Percentiles rank a stretch among this genome's conserved stretches.
Conservation (phyloP, 30 jellyfish, hydroid and myxozoan genomes). For the Chironex yamaguchii region DNA sequence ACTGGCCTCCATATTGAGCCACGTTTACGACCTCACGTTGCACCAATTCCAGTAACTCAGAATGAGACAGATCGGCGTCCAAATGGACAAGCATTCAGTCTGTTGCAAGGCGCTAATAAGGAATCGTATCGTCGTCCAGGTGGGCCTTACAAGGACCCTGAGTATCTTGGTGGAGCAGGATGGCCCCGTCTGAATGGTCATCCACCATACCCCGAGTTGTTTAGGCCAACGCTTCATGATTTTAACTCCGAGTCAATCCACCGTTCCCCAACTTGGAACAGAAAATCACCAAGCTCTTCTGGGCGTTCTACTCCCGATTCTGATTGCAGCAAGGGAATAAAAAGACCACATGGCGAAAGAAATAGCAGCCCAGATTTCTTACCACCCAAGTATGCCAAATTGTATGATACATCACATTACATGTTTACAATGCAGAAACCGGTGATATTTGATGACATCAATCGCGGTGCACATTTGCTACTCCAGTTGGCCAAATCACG, state of each 20-base stretch:
- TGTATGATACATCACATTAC: neutral
- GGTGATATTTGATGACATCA: neutral
- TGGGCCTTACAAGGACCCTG: neutral
- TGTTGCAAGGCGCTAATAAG: constrained; percentile 2
- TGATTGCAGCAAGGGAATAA: neutral
- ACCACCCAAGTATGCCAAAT: neutral
- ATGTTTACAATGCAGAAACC: neutral
- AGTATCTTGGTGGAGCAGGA: neutral
- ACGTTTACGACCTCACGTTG: constrained; percentile 87
- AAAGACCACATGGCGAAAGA: neutral
- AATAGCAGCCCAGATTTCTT: neutral
- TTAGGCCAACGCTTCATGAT: neutral
- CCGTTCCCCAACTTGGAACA: neutral
- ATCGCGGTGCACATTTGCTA: neutral
- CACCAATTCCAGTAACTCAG: constrained; percentile 87
- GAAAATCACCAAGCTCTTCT: neutral
- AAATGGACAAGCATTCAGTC: neutral
- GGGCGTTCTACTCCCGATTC: neutral
- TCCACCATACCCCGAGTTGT: neutral
- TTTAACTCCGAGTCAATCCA: neutral
- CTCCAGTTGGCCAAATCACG: neutral
- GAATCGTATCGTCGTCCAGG: neutral
- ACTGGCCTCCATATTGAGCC: constrained; percentile 93
- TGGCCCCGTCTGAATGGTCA: neutral
- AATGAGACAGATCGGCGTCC: constrained; percentile 58